phyloP scores from a whole-genome alignment of 2,888 invertebrate species.

The Athalia circularis region DNA sequence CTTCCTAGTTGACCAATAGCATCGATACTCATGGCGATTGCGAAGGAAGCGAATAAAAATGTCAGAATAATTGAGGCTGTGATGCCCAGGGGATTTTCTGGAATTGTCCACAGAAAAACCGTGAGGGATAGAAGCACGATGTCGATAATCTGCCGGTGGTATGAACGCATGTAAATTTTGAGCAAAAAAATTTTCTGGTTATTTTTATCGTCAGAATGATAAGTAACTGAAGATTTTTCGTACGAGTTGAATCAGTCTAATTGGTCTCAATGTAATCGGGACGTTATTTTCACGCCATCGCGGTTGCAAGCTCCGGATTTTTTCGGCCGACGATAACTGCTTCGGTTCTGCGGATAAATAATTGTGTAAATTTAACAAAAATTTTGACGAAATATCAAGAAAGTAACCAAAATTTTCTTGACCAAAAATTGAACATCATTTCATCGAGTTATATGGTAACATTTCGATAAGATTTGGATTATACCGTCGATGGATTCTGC shows the following conservation, averaged over 20 bases:
- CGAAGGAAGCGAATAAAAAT: constrained; percentile 57
- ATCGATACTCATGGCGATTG: constrained; percentile 61
- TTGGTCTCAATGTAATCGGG: not conserved
- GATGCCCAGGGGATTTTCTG: constrained; percentile 47
- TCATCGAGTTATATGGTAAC: too few relatives aligned
- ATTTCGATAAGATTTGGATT: too few relatives aligned
- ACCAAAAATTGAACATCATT: too few relatives aligned
- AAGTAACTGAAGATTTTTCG: not conserved
- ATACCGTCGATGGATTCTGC: too few relatives aligned
- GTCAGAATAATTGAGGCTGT: constrained; percentile 58
- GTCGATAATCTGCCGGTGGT: constrained; percentile 4
- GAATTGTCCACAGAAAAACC: not conserved
- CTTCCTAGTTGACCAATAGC: constrained; percentile 60
- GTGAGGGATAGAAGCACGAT: constrained; percentile 13
- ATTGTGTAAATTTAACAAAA: too few relatives aligned
- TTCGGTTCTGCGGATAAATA: not conserved
- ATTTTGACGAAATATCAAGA: too few relatives aligned
- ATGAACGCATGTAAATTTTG: not conserved
- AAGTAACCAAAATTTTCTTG: too few relatives aligned
- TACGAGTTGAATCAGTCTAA: constrained; percentile 29
- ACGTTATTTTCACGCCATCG: constrained; percentile 2
- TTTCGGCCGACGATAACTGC: not conserved
- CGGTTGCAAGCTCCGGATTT: not conserved
- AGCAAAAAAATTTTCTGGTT: too few relatives aligned
- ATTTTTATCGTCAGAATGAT: not conserved